A percentile compares a stretch with the other conserved stretches of the same genome.
Conservation (phyloP, 1,140 invertebrate genomes). For the Drosophila lacteicornis region DNA sequence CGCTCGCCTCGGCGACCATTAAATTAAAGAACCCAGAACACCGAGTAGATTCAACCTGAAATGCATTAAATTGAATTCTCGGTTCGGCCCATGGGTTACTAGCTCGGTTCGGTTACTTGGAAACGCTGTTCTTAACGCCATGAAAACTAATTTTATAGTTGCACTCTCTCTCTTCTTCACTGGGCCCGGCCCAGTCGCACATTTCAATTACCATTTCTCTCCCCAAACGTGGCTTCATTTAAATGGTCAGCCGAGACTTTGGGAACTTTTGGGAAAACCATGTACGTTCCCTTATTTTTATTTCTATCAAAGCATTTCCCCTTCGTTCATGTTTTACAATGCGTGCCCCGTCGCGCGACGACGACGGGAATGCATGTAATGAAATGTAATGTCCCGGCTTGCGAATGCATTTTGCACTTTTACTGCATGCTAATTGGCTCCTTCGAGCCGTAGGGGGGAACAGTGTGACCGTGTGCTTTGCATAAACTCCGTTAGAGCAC, state of each 20-base stretch:
- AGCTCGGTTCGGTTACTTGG: slow-evolving; percentile 40
- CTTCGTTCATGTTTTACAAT: slow-evolving; percentile 65
- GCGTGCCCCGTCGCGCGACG: slow-evolving; percentile 60
- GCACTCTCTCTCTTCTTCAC: slow-evolving; percentile 52
- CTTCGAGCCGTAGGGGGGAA: slow-evolving; percentile 1
- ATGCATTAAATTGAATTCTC: slow-evolving; percentile 81
- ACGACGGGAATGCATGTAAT: slow-evolving; percentile 44
- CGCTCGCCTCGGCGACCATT: slow-evolving; percentile 66
- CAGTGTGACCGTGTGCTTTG: slow-evolving; percentile 46
- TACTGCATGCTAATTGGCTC: slow-evolving; percentile 77
- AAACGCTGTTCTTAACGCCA: slow-evolving; percentile 79
- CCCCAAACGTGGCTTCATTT: slow-evolving; percentile 64
- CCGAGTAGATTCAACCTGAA: slow-evolving; percentile 47
- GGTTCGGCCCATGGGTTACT: slow-evolving; percentile 14
- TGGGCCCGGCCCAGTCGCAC: slow-evolving; percentile 29
- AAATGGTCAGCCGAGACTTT: slow-evolving; percentile 58
- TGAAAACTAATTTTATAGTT: slow-evolving; percentile 82
- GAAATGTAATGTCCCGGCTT: slow-evolving; percentile 61
- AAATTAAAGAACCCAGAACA: slow-evolving; percentile 50
- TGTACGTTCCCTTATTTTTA: slow-evolving; percentile 40
- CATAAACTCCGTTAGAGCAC: slow-evolving; percentile 64
- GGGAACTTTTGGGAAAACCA: slow-evolving; percentile 33
- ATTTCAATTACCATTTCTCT: slow-evolving; percentile 71
- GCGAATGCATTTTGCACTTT: slow-evolving; percentile 76
- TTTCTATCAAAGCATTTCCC: slow-evolving; percentile 27